Percentiles rank a stretch among this genome's conserved stretches.
Conservation (phyloP, 1,140 invertebrate genomes). For the Drosophila mayri region DNA sequence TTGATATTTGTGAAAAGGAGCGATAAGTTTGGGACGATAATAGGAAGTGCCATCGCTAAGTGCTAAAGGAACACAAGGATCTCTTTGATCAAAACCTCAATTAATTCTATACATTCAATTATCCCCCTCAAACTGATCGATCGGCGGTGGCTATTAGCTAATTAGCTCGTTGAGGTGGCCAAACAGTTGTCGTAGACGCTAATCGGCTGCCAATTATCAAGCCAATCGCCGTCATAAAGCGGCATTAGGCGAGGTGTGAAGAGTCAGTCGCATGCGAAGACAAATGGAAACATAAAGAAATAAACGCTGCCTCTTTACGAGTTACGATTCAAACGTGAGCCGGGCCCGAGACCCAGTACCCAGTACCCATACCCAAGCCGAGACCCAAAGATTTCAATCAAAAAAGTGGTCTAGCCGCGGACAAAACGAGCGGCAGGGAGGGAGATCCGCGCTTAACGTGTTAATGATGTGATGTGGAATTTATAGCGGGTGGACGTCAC, state of each 20-base stretch:
- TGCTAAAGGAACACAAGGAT: too few relatives aligned
- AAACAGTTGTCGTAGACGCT: slow-evolving; percentile 32
- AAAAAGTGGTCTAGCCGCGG: slow-evolving; percentile 63
- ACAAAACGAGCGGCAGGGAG: slow-evolving; percentile 9
- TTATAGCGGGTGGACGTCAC: slow-evolving; percentile 78
- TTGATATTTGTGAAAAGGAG: background rate
- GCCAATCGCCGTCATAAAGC: slow-evolving; percentile 53
- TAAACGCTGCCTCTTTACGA: slow-evolving; percentile 63
- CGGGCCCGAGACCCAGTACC: slow-evolving; percentile 8
- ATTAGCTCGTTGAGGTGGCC: slow-evolving; percentile 13
- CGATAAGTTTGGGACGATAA: background rate
- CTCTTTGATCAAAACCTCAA: background rate
- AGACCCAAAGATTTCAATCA: slow-evolving; percentile 75
- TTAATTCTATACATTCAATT: background rate
- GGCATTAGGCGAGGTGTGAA: slow-evolving; percentile 71
- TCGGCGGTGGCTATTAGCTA: slow-evolving; percentile 11
- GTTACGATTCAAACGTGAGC: slow-evolving; percentile 66
- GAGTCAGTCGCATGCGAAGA: slow-evolving; percentile 43
- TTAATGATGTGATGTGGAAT: slow-evolving; percentile 79
- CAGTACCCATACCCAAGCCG: slow-evolving; percentile 4
- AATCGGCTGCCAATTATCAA: slow-evolving; percentile 57
- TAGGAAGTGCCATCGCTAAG: background rate
- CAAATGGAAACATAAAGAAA: slow-evolving; percentile 63
- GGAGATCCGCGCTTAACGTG: slow-evolving; percentile 65
- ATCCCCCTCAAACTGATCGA: background rate